These are phyloP conservation scores for Eupithecia exiguata DNA, from an alignment of 2,888 invertebrate genomes.

Conservation along the genomic window DNA sequence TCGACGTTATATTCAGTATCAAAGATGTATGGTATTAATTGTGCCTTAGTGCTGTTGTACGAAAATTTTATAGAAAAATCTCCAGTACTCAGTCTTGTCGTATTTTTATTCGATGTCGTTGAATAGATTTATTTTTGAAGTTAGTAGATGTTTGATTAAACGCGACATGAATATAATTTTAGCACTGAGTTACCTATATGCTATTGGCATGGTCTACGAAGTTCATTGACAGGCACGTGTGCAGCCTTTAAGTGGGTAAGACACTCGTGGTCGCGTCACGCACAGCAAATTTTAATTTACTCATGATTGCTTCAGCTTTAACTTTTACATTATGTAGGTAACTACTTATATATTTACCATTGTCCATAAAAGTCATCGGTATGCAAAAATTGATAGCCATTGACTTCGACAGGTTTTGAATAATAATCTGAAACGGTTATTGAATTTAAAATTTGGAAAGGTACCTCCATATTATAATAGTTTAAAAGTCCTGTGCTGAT, in stretches of 20 bases:
- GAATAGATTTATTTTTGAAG: background rate
- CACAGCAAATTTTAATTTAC: conserved; percentile 81
- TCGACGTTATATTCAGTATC: background rate
- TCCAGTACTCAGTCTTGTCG: background rate
- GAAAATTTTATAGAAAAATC: background rate
- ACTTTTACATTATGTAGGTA: conserved; percentile 54
- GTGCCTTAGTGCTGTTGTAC: background rate
- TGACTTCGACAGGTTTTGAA: conserved; percentile 61
- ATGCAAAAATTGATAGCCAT: conserved; percentile 68
- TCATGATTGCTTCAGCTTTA: conserved; percentile 72
- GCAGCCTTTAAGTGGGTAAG: conserved; percentile 77
- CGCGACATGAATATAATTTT: conserved; percentile 47
- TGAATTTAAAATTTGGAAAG: conserved; percentile 30
- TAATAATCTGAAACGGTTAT: conserved; percentile 64
- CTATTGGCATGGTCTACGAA: conserved; percentile 64
- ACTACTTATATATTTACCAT: conserved; percentile 48
- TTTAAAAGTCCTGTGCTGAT: background rate
- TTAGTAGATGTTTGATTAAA: conserved; percentile 32
- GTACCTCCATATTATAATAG: background rate
- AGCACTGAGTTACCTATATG: conserved; percentile 60
- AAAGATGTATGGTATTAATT: background rate
- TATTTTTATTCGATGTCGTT: background rate
- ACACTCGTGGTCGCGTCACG: conserved; percentile 76
- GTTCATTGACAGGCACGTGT: conserved; percentile 84
- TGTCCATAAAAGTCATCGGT: conserved; percentile 61